phyloP scores from a whole-genome alignment of 2,113 vertebrate genomes.

The Oryzias curvinotus region DNA sequence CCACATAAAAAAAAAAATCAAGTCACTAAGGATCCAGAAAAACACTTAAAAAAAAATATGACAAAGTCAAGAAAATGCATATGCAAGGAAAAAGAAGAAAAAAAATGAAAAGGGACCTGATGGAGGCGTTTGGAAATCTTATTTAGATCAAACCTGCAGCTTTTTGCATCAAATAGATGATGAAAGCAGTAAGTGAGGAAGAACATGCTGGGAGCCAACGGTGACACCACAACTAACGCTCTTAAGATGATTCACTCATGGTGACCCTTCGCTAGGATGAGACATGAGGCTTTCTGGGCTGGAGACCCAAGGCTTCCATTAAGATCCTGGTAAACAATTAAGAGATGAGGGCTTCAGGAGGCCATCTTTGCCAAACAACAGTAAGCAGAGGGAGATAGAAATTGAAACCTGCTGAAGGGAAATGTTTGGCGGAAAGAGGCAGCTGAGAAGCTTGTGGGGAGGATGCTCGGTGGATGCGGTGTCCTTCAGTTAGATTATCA shows the following conservation, averaged over 20 bases:
- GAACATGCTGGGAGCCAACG: background rate
- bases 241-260: background rate
- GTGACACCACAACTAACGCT: conserved; percentile 6
- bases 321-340: conserved; percentile 45
- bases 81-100: no score
- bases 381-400: conserved; percentile 1
- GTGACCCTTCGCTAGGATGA: background rate
- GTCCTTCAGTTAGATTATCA: no score
- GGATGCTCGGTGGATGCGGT: no score
- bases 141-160: no score
- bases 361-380: conserved; percentile 3
- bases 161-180: conserved; percentile 9
- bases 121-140: no score
- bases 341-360: conserved; percentile 14
- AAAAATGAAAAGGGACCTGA: no score
- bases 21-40: no score
- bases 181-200: background rate
- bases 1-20: no score
- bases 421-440: background rate
- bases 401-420: background rate
- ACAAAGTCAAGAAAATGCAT: no score
- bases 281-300: conserved; percentile 9
- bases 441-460: no score
- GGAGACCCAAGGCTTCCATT: conserved; percentile 23
- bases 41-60: no score